Evolutionary conservation across 2,113 vertebrate genomes (phyloP).

Genomic region (Coturnix japonica): DNA sequence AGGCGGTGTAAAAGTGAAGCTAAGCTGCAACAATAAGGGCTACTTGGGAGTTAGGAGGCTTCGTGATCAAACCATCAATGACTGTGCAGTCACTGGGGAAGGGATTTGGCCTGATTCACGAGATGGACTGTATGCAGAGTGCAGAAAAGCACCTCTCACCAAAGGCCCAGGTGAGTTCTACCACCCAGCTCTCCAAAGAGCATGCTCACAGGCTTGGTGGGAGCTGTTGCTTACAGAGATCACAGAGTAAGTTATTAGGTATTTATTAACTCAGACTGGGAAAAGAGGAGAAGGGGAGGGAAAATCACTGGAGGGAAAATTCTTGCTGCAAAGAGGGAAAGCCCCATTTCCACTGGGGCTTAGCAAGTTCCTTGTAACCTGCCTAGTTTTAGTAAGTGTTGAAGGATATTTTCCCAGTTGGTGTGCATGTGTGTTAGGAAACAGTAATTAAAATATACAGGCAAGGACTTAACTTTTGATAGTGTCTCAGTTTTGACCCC

Average conservation of each 20-base stretch:
- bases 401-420: slow-evolving; percentile 46
- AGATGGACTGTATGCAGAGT: rapidly evolving
- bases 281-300: slow-evolving; percentile 4
- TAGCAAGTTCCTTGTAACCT: slow-evolving; percentile 2
- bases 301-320: not conserved
- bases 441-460: slow-evolving; percentile 27
- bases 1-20: not conserved
- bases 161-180: not conserved
- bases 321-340: not conserved
- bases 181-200: not conserved
- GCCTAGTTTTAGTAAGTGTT: slow-evolving; percentile 40
- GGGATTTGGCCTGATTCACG: not conserved
- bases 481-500: not conserved
- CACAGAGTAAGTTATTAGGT: slow-evolving; percentile 13
- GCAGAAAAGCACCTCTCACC: not conserved
- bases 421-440: slow-evolving; percentile 32
- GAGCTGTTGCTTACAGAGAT: slow-evolving; percentile 53
- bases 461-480: slow-evolving; percentile 29
- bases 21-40: not conserved
- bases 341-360: not conserved
- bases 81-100: not conserved
- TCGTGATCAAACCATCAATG: not conserved
- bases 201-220: slow-evolving; percentile 35
- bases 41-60: not conserved
- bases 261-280: slow-evolving; percentile 51